Evolutionary conservation across 1,140 invertebrate species (phyloP), one percentile per base, ranked within the genome.

Genomic region (Chymomyza costata): DNA sequence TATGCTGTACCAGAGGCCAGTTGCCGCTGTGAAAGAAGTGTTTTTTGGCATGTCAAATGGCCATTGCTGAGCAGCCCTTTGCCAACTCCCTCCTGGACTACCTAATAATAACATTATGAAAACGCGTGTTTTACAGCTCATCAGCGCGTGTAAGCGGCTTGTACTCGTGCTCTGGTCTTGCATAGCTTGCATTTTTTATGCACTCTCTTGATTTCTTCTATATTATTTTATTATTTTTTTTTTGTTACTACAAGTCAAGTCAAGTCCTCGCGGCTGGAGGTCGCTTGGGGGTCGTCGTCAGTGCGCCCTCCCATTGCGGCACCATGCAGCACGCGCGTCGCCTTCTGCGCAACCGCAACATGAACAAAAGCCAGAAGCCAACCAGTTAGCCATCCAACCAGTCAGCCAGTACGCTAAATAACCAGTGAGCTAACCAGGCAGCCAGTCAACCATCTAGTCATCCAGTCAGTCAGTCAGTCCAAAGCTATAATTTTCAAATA

Each of bases 11-110:
- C 8, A 10, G 8, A 3, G 5, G 35, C 48, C 31, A 40, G 19
- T 34, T 47, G 55, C 58, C 67, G 71, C 73, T 78, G 71, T 78
- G 71, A 73, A 73, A 78, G 67, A 78, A 78, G 71, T 78, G 73
- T 73, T 78, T 78, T 80, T 78, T 80, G 63, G 73, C 71, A 80
- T 78, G 71, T 78, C 73, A 78, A 78, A 78, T 78, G 71, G 66
- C 67, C 58, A 67, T 76, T 78, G 62, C 21, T 25, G 21, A 6
- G 32, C 32, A 14, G 3, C 6, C 32, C 11, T 34, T 14, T n/a
- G 32, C 8, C 11, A 10, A 21, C 18, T 11, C 21, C 17, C 31
- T 31, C 28, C 14, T 19, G 11, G 34, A 19, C 31, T 41, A 41
- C 30, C 53, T 54, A 44, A 71, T 78, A 80, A 80, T 64, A 78